Conservation (phyloP, 2,113 vertebrate genomes). For the Heloderma charlesbogerti region DNA sequence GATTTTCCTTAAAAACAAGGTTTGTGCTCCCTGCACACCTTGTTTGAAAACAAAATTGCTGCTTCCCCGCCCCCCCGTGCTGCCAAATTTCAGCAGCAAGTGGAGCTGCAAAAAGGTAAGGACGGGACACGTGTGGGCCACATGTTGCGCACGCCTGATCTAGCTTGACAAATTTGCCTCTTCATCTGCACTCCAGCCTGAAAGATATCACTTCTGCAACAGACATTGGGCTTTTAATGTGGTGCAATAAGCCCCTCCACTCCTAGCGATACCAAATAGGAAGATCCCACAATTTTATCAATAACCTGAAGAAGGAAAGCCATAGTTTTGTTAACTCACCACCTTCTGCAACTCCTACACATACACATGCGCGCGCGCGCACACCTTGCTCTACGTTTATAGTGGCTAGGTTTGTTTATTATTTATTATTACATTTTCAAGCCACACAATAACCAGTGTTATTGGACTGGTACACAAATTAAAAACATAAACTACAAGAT, state of each 20-base stretch:
- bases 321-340: background rate
- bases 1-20: too few species aligned
- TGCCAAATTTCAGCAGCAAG: too few species aligned
- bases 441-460: background rate
- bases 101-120: too few species aligned
- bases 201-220: background rate
- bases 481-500: background rate
- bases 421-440: background rate
- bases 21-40: too few species aligned
- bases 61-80: too few species aligned
- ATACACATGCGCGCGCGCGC: fast-evolving
- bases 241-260: background rate
- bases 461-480: background rate
- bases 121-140: too few species aligned
- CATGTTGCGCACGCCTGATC: too few species aligned
- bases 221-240: background rate
- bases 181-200: background rate
- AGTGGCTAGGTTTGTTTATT: background rate
- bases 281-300: background rate
- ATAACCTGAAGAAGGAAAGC: background rate
- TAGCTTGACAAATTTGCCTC: background rate
- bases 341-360: background rate
- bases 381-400: background rate
- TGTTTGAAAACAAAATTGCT: too few species aligned
- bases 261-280: background rate